Conservation (phyloP, 1,140 invertebrate genomes). For the Calephelis virginiensis region DNA sequence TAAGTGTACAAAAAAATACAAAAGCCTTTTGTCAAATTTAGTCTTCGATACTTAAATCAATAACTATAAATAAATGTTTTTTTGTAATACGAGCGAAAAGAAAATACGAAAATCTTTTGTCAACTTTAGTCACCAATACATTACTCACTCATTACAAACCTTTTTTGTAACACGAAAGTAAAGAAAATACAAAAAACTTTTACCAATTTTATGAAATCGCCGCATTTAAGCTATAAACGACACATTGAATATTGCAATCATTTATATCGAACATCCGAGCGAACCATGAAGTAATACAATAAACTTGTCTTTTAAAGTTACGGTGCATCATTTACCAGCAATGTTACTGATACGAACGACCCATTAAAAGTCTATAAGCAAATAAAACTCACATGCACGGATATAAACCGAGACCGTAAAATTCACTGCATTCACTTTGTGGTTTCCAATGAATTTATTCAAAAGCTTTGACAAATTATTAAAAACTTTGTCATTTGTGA, state of each 20-base stretch:
- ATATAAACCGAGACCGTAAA: constrained; percentile 66
- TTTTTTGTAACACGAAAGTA: too few species aligned
- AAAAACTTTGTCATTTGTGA: constrained; percentile 17
- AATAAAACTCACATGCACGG: constrained; percentile 68
- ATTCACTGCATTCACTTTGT: constrained; percentile 67
- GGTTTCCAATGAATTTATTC: constrained; percentile 62
- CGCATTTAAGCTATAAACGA: constrained; percentile 25
- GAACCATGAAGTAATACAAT: constrained; percentile 36
- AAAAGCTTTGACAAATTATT: constrained; percentile 59
- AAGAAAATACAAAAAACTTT: too few species aligned
- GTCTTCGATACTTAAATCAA: too few species aligned
- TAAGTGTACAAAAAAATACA: too few species aligned
- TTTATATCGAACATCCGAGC: constrained; percentile 32
- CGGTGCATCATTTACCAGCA: constrained; percentile 54
- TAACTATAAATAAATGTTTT: too few species aligned
- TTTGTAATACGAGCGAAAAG: too few species aligned
- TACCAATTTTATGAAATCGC: constrained; percentile 33
- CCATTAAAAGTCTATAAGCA: constrained; percentile 70
- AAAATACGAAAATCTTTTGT: too few species aligned
- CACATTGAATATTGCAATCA: constrained; percentile 30
- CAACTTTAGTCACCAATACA: too few species aligned
- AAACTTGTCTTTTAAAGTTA: constrained; percentile 45
- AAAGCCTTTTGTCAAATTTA: too few species aligned
- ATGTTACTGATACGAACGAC: constrained; percentile 59
- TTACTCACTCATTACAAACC: too few species aligned